A percentile compares a stretch with the other conserved stretches of the same genome.
Evolutionary conservation across 2,888 invertebrate species (phyloP).

Genomic region (Syrphus vitripennis): DNA sequence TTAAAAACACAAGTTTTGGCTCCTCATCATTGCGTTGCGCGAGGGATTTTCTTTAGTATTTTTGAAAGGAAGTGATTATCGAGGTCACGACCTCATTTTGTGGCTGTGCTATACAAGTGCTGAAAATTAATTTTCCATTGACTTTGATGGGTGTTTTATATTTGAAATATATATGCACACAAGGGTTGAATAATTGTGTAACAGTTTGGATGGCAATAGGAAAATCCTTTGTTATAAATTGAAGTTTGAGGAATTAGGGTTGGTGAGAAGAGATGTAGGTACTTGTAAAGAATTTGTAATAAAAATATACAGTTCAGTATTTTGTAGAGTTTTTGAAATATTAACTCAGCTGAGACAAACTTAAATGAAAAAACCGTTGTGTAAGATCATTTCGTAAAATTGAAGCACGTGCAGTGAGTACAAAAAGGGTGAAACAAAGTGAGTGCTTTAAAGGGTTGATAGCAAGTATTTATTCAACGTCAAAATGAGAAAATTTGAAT

Average conservation of each 20-base stretch:
- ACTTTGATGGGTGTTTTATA: constrained; percentile 51
- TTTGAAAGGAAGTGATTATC: constrained; percentile 64
- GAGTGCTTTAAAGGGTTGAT: no score
- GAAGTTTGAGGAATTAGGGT: constrained; percentile 14
- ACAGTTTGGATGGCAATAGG: constrained; percentile 1
- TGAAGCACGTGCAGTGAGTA: no score
- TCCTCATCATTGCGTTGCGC: constrained; percentile 15
- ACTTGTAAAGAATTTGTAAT: no score
- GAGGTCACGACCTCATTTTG: constrained; percentile 67
- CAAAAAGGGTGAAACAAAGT: no score
- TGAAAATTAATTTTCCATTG: constrained; percentile 68
- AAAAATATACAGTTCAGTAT: no score
- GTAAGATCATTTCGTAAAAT: no score
- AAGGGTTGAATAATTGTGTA: background rate
- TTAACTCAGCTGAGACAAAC: no score
- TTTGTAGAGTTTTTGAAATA: no score
- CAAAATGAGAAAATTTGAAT: no score
- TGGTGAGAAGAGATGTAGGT: no score
- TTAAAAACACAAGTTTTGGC: constrained; percentile 29
- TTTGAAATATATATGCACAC: background rate
- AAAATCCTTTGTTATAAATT: constrained; percentile 6
- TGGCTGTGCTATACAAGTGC: constrained; percentile 49
- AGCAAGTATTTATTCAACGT: no score
- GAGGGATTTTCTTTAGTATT: constrained; percentile 17
- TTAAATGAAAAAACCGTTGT: no score